phyloP scores from a whole-genome alignment of 2,113 vertebrate species.

The Raphicerus campestris region DNA sequence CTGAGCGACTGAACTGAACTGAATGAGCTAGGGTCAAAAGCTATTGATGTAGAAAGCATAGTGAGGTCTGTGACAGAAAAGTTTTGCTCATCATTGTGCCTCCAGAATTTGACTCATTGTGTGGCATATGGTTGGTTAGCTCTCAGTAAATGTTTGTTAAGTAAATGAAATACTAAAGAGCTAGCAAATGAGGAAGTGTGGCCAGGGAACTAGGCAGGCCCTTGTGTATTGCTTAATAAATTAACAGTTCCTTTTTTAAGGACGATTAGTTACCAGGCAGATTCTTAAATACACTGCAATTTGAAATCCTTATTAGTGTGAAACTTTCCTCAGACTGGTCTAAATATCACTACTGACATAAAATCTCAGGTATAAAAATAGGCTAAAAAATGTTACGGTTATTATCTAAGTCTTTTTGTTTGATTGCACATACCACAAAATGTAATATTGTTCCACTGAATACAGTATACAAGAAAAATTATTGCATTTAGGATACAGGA shows the following conservation, averaged over 20 bases:
- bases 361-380: not conserved
- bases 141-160: not conserved
- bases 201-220: not conserved
- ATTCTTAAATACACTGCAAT: not conserved
- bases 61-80: not conserved
- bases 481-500: not conserved
- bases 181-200: not conserved
- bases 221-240: not conserved
- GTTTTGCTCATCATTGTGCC: not conserved
- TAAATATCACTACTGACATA: not conserved
- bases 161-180: not conserved
- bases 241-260: not conserved
- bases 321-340: not conserved
- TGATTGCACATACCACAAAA: not conserved
- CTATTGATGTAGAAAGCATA: not conserved
- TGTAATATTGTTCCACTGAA: not conserved
- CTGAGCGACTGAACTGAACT: too few species aligned
- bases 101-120: not conserved
- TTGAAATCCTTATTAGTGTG: constrained; percentile 2
- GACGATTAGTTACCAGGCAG: not conserved
- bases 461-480: not conserved
- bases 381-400: not conserved
- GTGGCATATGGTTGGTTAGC: not conserved
- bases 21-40: not conserved
- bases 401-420: not conserved